Evolutionary conservation across 2,888 invertebrate species (phyloP).

Genomic region (Drosophila subquinaria): DNA sequence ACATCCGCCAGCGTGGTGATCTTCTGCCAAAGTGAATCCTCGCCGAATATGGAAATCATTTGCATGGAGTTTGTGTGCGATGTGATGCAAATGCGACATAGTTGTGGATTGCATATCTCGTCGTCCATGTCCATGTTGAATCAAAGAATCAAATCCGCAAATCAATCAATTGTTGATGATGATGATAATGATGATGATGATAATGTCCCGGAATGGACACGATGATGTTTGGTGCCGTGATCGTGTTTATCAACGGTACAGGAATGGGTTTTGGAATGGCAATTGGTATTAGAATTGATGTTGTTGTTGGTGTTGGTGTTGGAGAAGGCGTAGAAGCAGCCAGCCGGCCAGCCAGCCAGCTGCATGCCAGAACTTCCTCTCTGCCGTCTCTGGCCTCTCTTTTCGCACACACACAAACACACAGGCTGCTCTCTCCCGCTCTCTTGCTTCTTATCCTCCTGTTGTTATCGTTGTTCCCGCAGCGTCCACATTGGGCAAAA

Average conservation of each 20-base stretch:
- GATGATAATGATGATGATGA: neutral
- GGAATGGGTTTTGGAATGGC: slow-evolving; percentile 16
- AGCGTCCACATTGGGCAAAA: slow-evolving; percentile 38
- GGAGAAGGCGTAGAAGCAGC: slow-evolving; percentile 60
- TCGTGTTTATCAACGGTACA: slow-evolving; percentile 13
- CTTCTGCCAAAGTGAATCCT: slow-evolving; percentile 85
- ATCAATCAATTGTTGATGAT: slow-evolving; percentile 23
- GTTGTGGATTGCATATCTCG: slow-evolving; percentile 76
- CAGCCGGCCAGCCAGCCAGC: slow-evolving; percentile 71
- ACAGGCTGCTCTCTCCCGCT: neutral
- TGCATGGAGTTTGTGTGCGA: slow-evolving; percentile 81
- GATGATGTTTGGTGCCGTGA: slow-evolving; percentile 3
- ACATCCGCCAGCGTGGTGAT: slow-evolving; percentile 85
- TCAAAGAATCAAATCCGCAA: slow-evolving; percentile 1
- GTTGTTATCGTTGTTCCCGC: slow-evolving; percentile 39
- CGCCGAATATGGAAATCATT: slow-evolving; percentile 85
- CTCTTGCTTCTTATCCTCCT: slow-evolving; percentile 1
- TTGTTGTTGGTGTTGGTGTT: slow-evolving; percentile 2
- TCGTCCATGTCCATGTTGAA: slow-evolving; percentile 59
- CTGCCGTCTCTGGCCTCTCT: slow-evolving; percentile 27
- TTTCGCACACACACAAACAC: slow-evolving; percentile 3
- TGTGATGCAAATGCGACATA: slow-evolving; percentile 85
- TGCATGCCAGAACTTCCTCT: slow-evolving; percentile 64
- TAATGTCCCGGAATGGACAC: slow-evolving; percentile 2
- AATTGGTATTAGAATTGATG: slow-evolving; percentile 9